Conservation (phyloP, 2,113 vertebrate genomes). For the Rynchops niger region DNA sequence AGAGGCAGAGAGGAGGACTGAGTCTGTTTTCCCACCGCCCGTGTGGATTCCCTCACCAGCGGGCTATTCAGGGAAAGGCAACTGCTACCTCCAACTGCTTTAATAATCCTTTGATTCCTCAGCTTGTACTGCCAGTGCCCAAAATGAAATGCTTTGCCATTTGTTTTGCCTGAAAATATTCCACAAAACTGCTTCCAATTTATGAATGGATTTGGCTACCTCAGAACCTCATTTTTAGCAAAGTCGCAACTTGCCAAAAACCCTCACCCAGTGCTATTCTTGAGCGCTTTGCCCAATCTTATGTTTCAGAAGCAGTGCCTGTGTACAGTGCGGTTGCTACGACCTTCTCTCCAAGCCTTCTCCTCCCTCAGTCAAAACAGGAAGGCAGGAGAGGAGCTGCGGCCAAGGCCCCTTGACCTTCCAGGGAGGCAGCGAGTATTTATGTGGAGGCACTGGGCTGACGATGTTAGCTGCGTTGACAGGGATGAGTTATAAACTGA, state of each 20-base stretch:
- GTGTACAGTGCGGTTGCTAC: conserved; percentile 22
- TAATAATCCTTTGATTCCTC: conserved; percentile 66
- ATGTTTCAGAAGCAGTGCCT: conserved; percentile 19
- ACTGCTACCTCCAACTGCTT: conserved; percentile 40
- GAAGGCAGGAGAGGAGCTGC: conserved; percentile 27
- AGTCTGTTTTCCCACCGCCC: conserved; percentile 21
- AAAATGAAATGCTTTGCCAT: conserved; percentile 61
- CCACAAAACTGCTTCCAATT: conserved; percentile 68
- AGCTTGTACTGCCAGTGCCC: conserved; percentile 64
- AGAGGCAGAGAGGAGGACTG: background rate
- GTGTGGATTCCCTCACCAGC: conserved; percentile 21
- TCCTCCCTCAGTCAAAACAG: conserved; percentile 56
- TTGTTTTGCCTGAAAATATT: conserved; percentile 69
- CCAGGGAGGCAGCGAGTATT: conserved; percentile 26
- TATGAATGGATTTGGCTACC: conserved; percentile 68
- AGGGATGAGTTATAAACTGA: conserved; percentile 62
- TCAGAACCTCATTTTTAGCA: conserved; percentile 52
- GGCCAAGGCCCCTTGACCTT: conserved; percentile 62
- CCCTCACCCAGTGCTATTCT: conserved; percentile 58
- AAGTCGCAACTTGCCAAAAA: conserved; percentile 21
- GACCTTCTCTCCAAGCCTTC: conserved; percentile 27
- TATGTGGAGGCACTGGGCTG: background rate
- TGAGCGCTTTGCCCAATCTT: conserved; percentile 2
- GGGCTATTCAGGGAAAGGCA: conserved; percentile 6
- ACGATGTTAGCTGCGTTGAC: conserved; percentile 45